Evolutionary conservation across 1,140 invertebrate species (phyloP), one percentile per base, ranked within the genome.

Genomic region (Brachionus angularis): DNA sequence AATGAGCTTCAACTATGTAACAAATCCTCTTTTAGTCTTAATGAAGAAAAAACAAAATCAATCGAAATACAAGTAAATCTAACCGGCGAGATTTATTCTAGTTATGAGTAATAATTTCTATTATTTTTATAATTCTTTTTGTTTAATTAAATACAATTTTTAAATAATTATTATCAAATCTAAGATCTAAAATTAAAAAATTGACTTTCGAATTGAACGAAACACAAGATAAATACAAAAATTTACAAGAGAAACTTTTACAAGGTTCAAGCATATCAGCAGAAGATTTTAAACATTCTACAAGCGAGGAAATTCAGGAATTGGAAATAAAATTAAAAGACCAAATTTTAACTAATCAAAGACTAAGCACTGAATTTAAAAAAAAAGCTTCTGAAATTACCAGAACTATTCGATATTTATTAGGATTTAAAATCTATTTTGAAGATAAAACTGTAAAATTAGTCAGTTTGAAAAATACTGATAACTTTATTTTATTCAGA

Each of bases 401-500:
- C 1, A 7, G 62, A 46, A 29, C 16, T 18, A 67, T 67, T 47
- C 39, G 62, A 23, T 27, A 33, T 67, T 31, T 67, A 1, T 16
- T 67, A 5, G 62, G 47, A 2, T 67, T 67, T n/a, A 67, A 67
- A 23, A 16, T 50, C n/a, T 47, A 67, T 47, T 67, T 67, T 23
- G 62, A 67, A 36, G 42, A 67, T 18, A 67, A 67, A 67, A 67
- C 27, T 1, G 42, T 67, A n/a, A 67, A 29, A 31, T 50, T 67
- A 33, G 47, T 27, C 8, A 67, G 62, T 31, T 21, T 23, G 25
- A 67, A 47, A 25, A 50, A 67, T 67, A 12, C 42, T 18, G 62
- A 67, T 16, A 29, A 67, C n/a, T 47, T n/a, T 47, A 18, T 67
- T 18, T 23, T 67, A 3, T 67, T 67, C 25, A 25, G 47, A 12